Evolutionary conservation across 2,888 invertebrate genomes (phyloP).

Genomic region (Ophion obscuratus): DNA sequence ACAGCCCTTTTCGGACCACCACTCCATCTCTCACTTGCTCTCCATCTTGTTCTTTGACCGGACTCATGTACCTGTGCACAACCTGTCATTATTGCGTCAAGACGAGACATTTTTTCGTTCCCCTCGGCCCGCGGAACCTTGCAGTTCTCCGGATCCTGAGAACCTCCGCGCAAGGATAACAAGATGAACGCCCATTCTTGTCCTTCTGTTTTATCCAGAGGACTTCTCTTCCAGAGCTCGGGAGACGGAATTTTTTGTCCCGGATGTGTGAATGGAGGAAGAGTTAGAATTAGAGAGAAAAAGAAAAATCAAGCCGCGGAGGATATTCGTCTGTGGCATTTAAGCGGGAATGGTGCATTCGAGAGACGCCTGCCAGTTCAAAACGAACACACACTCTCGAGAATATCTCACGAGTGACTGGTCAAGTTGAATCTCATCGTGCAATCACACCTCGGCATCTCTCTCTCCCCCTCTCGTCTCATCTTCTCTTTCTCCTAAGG

Average conservation of each 20-base stretch:
- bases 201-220: conserved; percentile 41
- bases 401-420: conserved; percentile 61
- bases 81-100: conserved; percentile 81
- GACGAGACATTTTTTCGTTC: conserved; percentile 69
- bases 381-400: conserved; percentile 52
- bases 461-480: conserved; percentile 12
- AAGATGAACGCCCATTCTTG: conserved; percentile 54
- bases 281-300: conserved; percentile 39
- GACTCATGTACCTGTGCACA: conserved; percentile 68
- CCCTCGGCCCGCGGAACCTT: conserved; percentile 28
- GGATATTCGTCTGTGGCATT: conserved; percentile 21
- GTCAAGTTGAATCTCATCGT: conserved; percentile 50
- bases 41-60: conserved; percentile 34
- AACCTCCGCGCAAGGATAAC: conserved; percentile 53
- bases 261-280: conserved; percentile 60
- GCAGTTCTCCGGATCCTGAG: conserved; percentile 51
- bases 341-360: conserved; percentile 39
- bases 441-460: conserved; percentile 51
- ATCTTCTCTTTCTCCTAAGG: conserved; percentile 15
- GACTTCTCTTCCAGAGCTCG: conserved; percentile 21
- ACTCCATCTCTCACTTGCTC: conserved; percentile 58
- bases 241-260: conserved; percentile 40
- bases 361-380: conserved; percentile 43
- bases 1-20: conserved; percentile 78
- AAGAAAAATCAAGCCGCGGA: conserved; percentile 4